Evolutionary conservation across 2,113 vertebrate genomes (phyloP), one percentile per base, ranked within the genome.

Genomic region (Ptilorrhoa leucosticta): DNA sequence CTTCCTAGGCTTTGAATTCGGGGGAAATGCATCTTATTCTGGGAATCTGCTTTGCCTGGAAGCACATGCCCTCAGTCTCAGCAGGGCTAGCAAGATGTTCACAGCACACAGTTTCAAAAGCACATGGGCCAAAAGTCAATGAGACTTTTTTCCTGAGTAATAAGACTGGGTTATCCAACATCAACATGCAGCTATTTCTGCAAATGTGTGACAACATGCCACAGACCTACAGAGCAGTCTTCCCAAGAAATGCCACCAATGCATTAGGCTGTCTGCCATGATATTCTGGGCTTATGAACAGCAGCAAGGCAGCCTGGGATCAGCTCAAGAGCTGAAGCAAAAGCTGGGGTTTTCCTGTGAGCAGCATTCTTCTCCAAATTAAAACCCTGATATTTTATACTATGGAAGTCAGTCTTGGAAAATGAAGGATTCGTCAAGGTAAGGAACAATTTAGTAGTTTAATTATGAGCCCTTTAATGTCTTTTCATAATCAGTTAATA

Each of bases 401-500:
- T 80, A 18, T 96, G 78, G 83, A 96, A 95, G 85, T 76, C 91
- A 71, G 44, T 75, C 45, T 89, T 65, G 81, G 87, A 95, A 96
- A 95, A 93, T 22, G 58, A 35, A 80, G 90, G 94, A 96, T 96
- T 96, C 60, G 15, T 97, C 96, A 96, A 97, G 92, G 95, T 96
- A 97, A 97, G 84, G 89, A 96, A 83, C 96, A 97, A 97, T 97
- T 93, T 97, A 95, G 96, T 87, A 96, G 96, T 97, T 97, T 98
- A 98, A 98, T 98, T 98, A 98, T 94, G 97, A 97, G 97, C 87
- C 93, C 97, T 97, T 98, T 98, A 98, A 98, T 98, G 98, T 98
- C 97, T 98, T 98, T 98, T 98, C 98, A 98, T 98, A 98, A 98
- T 98, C 98, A 98, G 97, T 98, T 98, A 98, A 98, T 98, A 98